Evolutionary conservation across 2,888 invertebrate genomes (phyloP).

Genomic region (Eueremaeus valkanovi): DNA sequence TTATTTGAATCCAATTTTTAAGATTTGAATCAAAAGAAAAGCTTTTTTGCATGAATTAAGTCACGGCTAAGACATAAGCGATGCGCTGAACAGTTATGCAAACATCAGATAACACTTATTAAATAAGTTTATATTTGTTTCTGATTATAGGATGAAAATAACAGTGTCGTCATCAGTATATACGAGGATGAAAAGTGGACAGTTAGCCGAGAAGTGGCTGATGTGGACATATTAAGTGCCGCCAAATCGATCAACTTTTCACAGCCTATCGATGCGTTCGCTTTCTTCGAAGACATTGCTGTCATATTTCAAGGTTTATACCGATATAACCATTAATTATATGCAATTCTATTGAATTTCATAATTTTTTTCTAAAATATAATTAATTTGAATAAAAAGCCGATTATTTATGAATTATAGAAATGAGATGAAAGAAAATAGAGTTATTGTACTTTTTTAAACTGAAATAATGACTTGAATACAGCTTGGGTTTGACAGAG

Average conservation of each 20-base stretch:
- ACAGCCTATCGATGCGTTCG: slow-evolving; percentile 28
- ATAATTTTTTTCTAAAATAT: no score
- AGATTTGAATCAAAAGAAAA: no score
- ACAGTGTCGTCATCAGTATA: slow-evolving; percentile 16
- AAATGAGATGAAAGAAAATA: no score
- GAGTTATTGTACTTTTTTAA: no score
- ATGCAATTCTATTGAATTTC: no score
- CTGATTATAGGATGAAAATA: neutral
- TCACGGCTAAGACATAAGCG: neutral
- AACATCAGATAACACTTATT: neutral
- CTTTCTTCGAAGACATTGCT: slow-evolving; percentile 5
- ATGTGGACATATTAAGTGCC: slow-evolving; percentile 22
- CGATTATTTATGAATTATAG: no score
- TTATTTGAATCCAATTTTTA: neutral
- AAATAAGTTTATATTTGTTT: neutral
- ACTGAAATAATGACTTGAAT: no score
- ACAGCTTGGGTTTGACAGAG: no score
- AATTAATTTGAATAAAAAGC: no score
- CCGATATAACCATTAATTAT: no score
- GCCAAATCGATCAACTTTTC: slow-evolving; percentile 36
- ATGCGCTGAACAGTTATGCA: neutral
- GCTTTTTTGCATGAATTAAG: neutral
- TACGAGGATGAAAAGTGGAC: slow-evolving; percentile 27
- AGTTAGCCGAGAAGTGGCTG: neutral
- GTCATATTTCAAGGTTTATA: slow-evolving; percentile 37